These are phyloP conservation scores for Ptiloglossa arizonensis DNA, from an alignment of 1,140 invertebrate species.

Conservation along the genomic window DNA sequence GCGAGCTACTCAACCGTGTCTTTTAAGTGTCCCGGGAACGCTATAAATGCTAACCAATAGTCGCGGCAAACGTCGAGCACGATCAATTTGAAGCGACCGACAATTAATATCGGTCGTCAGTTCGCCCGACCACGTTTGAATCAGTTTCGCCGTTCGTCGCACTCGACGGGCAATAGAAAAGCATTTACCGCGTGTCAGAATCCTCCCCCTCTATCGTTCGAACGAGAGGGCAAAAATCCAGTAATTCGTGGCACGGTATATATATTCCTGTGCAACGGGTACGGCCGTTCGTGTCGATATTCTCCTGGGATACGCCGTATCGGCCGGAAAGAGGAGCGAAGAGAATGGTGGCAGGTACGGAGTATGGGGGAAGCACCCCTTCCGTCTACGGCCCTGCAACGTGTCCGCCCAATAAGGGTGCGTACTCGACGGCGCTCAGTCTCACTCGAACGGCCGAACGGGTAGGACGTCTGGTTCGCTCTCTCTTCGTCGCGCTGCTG, in stretches of 20 bases:
- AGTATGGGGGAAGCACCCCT: slow-evolving; percentile 20
- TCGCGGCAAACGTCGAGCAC: not conserved
- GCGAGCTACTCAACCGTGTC: not conserved
- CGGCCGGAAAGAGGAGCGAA: slow-evolving; percentile 6
- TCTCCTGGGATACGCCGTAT: slow-evolving; percentile 27
- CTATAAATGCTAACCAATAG: not conserved
- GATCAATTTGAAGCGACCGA: not conserved
- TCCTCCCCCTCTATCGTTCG: not conserved
- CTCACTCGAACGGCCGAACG: slow-evolving; percentile 56
- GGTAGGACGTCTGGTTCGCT: not conserved
- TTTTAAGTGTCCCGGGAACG: not conserved
- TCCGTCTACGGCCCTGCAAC: slow-evolving; percentile 58
- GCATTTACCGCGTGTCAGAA: not conserved
- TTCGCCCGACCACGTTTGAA: not conserved
- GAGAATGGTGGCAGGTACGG: not conserved
- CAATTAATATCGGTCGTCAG: not conserved
- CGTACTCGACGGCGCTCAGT: slow-evolving; percentile 64
- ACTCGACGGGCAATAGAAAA: slow-evolving; percentile 6
- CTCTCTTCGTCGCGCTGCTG: not conserved
- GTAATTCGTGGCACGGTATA: slow-evolving; percentile 34
- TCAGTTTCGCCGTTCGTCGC: not conserved
- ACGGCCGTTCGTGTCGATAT: slow-evolving; percentile 41
- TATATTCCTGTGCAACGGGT: slow-evolving; percentile 14
- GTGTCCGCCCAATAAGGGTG: slow-evolving; percentile 53
- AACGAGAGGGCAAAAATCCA: slow-evolving; percentile 34